Percentiles rank a stretch among this genome's conserved stretches.
Conservation (phyloP, 1,140 invertebrate genomes). For the Trigoniulus corallinus region DNA sequence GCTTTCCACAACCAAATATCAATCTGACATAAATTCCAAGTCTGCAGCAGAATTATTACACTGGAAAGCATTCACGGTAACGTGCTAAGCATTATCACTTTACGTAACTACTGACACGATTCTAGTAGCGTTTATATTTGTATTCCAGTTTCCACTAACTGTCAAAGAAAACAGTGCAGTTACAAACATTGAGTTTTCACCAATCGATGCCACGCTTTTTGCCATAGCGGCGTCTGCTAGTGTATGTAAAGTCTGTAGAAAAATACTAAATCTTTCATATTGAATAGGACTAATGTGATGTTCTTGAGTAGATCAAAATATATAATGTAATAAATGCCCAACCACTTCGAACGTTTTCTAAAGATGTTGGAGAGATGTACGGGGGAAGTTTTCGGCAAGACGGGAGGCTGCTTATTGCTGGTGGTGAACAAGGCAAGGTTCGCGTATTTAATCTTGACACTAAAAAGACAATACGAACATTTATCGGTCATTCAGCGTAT, state of each 20-base stretch:
- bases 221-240: constrained; percentile 77
- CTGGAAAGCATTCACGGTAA: not conserved
- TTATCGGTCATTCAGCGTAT: constrained; percentile 55
- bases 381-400: constrained; percentile 71
- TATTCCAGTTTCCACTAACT: constrained; percentile 62
- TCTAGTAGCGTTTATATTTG: too few relatives aligned
- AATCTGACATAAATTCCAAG: too few relatives aligned
- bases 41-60: not conserved
- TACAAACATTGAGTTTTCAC: constrained; percentile 78
- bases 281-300: not conserved
- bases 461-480: constrained; percentile 52
- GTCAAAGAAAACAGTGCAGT: constrained; percentile 84
- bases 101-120: not conserved
- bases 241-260: constrained; percentile 30
- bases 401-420: constrained; percentile 65
- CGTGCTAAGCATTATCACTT: not conserved
- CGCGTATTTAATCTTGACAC: constrained; percentile 74
- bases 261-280: constrained; percentile 2
- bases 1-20: too few relatives aligned
- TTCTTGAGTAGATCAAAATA: constrained; percentile 44
- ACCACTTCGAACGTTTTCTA: constrained; percentile 63
- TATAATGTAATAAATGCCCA: constrained; percentile 76
- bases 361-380: constrained; percentile 70
- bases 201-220: constrained; percentile 68
- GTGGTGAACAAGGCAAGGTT: constrained; percentile 70